phyloP scores from a whole-genome alignment of 2,888 invertebrate genomes.

The Thereva unica region DNA sequence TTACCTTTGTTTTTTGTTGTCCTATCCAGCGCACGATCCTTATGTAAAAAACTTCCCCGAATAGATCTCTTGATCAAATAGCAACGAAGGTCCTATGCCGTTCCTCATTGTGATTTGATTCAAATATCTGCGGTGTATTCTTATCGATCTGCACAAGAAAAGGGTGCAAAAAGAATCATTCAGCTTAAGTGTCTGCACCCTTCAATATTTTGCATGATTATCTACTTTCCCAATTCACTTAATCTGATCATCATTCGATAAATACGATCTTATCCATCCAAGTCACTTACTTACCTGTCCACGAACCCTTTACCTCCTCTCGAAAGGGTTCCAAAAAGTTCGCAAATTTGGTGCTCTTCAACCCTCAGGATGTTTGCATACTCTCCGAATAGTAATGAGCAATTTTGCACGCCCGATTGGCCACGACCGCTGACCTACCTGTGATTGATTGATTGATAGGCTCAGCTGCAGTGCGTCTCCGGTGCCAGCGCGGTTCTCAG shows the following conservation, averaged over 20 bases:
- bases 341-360: background rate
- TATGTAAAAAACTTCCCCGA: too few species aligned
- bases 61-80: too few species aligned
- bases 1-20: too few species aligned
- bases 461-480: background rate
- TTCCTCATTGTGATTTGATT: too few species aligned
- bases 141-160: too few species aligned
- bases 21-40: too few species aligned
- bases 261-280: too few species aligned
- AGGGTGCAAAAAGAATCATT: too few species aligned
- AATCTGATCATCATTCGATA: background rate
- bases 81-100: too few species aligned
- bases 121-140: too few species aligned
- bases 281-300: too few species aligned
- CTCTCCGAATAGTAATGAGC: slow-evolving; percentile 1
- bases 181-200: too few species aligned
- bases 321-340: background rate
- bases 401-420: slow-evolving; percentile 7
- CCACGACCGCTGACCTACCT: slow-evolving; percentile 1
- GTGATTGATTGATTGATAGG: slow-evolving; percentile 1
- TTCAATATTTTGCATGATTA: background rate
- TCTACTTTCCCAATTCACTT: background rate
- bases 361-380: background rate
- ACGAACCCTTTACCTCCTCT: background rate
- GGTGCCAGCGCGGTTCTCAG: background rate